Evolutionary conservation across 2,888 invertebrate species (phyloP), one percentile per base, ranked within the genome.

Genomic region (Drosophila villosipedis): DNA sequence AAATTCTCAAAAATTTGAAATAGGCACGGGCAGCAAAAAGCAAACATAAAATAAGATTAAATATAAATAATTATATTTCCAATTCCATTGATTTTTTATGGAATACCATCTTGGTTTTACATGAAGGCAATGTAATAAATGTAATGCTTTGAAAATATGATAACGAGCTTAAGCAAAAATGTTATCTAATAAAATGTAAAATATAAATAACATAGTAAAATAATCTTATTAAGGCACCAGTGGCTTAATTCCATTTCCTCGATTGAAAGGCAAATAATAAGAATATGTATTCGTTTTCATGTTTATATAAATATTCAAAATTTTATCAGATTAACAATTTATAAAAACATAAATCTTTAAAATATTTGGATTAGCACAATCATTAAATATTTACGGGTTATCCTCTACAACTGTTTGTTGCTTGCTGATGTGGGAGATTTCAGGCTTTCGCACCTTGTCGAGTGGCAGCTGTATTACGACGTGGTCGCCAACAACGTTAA

Each of bases 401-500:
- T 50, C 3, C 19, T 12, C 9, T 0, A 28, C 3, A 49, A n/a
- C n/a, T 35, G 2, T n/a, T 53, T 16, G 28, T 7, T 6, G 37
- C 12, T 22, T 3, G 30, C 10, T 19, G 25, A 19, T 55, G 41
- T 25, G 33, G 25, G 19, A 37, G 47, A 60, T 37, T 69, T 59
- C 37, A 37, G 52, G 76, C 55, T 52, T 43, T 43, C 67, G 61
- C 54, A 71, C 49, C 65, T 61, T 68, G 74, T 52, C 59, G 35
- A 65, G 53, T 69, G 73, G 59, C 66, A 71, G 54, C 61, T 54
- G 59, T 59, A 59, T 68, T 62, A 64, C 52, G 52, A 28, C 66
- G 68, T 61, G 70, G 64, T 66, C 73, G 62, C 62, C 68, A 74
- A 76, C 71, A 80, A 65, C 63, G 70, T 80, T 65, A 84, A 64